Percentiles rank a stretch among this genome's conserved stretches.
Evolutionary conservation across 2,797 vertebrate genomes (phyloP).

Genomic region (Merluccius polli): DNA sequence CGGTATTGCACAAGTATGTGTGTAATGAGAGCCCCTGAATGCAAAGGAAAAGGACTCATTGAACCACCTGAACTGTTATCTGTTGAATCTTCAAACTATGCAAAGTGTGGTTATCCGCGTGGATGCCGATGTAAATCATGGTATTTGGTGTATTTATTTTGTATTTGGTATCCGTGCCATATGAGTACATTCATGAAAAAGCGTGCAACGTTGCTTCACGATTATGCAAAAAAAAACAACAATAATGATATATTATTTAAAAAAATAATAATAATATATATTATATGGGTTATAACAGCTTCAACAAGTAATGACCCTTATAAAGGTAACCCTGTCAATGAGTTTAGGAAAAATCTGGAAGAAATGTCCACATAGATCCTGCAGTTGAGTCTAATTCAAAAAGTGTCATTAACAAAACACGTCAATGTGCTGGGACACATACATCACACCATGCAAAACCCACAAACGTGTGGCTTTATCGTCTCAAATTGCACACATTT

Average conservation of each 20-base stretch:
- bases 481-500: slow-evolving; percentile 14
- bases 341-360: not conserved
- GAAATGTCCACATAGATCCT: not conserved
- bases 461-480: not conserved
- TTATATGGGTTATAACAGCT: not conserved
- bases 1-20: not conserved
- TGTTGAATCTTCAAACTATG: not conserved
- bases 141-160: not conserved
- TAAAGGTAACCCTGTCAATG: not conserved
- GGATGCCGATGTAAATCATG: not conserved
- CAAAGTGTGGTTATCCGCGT: not conserved
- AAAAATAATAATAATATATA: not conserved
- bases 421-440: not conserved
- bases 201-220: not conserved
- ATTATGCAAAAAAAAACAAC: not conserved
- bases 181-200: not conserved
- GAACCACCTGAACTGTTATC: not conserved
- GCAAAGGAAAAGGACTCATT: slow-evolving; percentile 19
- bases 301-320: not conserved
- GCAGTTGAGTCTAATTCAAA: not conserved
- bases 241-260: not conserved
- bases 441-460: not conserved
- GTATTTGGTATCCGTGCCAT: not conserved
- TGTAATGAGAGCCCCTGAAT: slow-evolving; percentile 16
- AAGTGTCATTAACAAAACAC: not conserved